Evolutionary conservation across 2,797 vertebrate species (phyloP).

Genomic region (Phaenicophaeus curvirostris): DNA sequence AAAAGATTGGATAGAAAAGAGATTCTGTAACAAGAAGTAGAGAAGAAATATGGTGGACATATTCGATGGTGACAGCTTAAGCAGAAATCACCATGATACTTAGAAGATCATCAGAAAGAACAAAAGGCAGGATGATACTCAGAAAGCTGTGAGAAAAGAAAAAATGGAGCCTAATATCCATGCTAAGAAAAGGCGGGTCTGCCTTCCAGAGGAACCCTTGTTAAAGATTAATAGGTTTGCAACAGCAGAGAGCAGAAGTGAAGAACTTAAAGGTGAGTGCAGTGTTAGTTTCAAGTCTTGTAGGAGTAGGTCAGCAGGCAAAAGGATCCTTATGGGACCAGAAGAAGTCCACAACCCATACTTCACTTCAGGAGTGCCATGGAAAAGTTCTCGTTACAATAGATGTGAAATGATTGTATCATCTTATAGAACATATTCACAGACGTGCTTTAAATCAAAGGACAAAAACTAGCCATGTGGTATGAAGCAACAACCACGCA

Average conservation of each 20-base stretch:
- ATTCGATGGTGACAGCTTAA: background rate
- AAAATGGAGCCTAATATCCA: background rate
- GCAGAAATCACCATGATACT: background rate
- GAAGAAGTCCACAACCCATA: background rate
- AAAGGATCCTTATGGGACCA: background rate
- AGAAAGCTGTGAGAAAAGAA: background rate
- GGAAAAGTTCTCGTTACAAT: background rate
- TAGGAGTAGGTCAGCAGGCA: background rate
- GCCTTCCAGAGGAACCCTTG: background rate
- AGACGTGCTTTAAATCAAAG: background rate
- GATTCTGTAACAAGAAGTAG: background rate
- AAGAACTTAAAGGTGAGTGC: background rate
- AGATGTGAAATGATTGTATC: background rate
- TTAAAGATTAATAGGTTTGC: background rate
- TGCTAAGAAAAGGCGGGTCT: background rate
- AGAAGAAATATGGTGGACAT: background rate
- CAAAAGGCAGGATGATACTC: background rate
- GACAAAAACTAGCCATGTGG: background rate
- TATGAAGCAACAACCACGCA: background rate
- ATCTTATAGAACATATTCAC: background rate
- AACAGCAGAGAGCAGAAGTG: background rate
- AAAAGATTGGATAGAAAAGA: background rate
- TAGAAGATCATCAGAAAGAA: background rate
- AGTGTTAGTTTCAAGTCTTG: background rate
- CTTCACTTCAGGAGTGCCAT: background rate